Base-by-base conservation (phyloP, 2,888 invertebrate genomes). In the Morpho helenor region DNA sequence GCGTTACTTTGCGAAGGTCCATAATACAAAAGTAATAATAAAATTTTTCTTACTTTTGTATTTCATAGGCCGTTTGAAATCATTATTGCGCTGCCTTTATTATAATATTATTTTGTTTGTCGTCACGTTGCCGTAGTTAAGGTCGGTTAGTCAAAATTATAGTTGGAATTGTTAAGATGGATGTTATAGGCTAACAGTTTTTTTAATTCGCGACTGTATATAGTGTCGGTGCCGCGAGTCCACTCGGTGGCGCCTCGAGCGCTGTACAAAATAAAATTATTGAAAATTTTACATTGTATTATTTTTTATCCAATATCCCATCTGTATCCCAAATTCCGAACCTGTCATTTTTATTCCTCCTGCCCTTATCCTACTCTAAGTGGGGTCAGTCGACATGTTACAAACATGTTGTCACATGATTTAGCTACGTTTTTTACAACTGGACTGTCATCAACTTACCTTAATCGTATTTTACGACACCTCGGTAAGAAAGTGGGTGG, bases 231-330 rank as follows among this genome's bases (percentile, higher is more conserved):
- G 49, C 49, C 41, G 43, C 49, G 49, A 10, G 4, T 49, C 16
- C 16, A 52, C 49, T 56, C 54, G 60, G 31, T 54, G 47, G 44
- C 49, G 62, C 57, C 55, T 44, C 46, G 57, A 47, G 62, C 57
- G 59, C 64, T 64, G 64, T 64, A 64, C 64, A 64, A 64, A 62
- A 62, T 57, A 62, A 63, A 64, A 62, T 52, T 51, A 62, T 56
- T 64, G 49, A 50, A 63, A 60, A 63, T 55, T 56, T 55, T 50
- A 53, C 22, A 7, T 49, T n/a, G 10, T 60, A 39, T 46, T 46
- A n/a, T 46, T 53, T 53, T 53, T 43, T 39, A 31, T 42, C 7
- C 0, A 41, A 16, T 49, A 8, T 2, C 41, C 43, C 2, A 43
- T 9, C 1, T n/a, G 42, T 42, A 8, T 8, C 8, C 7, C 42